Evolutionary conservation across 1,140 invertebrate genomes (phyloP), one percentile per base, ranked within the genome.

Genomic region (Euwallacea similis): DNA sequence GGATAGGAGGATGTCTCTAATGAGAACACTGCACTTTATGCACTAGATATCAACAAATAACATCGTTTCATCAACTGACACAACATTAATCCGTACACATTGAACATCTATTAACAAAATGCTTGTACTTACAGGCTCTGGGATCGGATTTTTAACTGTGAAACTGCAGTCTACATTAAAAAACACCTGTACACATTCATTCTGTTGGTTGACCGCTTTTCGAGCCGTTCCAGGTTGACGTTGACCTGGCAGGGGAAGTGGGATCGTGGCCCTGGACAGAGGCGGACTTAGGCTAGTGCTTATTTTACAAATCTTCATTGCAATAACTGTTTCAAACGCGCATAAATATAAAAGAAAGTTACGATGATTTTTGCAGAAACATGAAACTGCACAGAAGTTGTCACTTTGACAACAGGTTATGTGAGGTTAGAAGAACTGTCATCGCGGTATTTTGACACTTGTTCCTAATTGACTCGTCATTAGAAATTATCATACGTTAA

Each of bases 181-280:
- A 80, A 80, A 80, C 79, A 80, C 78, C 79, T 79, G 79, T 79
- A 77, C 74, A 78, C 74, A 72, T 72, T 72, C 71, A 33, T 33
- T 33, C 21, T 33, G 21, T 33, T 33, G 76, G 77, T 77, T 81
- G 80, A 82, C 80, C 80, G 80, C 80, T 82, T 82, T 81, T 79
- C 79, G 76, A 77, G 77, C 71, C 79, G 78, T 81, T 80, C 79
- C 79, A 79, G 78, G 75, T 78, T 71, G 62, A 71, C 66, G 70
- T 70, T 80, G 78, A 80, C 78, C 79, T 80, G 78, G 73, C 73
- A 74, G 70, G 76, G 76, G 76, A 81, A 80, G 79, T 81, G 78
- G 79, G 79, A 80, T 79, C 76, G 74, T 77, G 75, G 63, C 70
- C 70, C 70, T 66, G 73, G 66, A 66, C 77, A 78, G 77, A 72